These are phyloP conservation scores for Pseudonaja textilis DNA, from an alignment of 2,113 vertebrate species.

Conservation along the genomic window DNA sequence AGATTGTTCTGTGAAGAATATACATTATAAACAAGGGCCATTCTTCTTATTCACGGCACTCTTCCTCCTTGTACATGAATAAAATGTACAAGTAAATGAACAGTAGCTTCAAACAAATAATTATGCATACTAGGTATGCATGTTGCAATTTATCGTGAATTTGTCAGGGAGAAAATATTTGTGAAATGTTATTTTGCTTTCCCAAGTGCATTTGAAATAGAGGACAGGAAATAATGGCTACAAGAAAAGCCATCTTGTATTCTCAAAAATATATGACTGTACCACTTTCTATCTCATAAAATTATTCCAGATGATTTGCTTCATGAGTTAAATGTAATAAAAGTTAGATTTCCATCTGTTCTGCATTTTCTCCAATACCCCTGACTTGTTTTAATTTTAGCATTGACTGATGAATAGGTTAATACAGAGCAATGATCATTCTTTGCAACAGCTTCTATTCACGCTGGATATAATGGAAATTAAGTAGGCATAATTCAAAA, in stretches of 20 bases:
- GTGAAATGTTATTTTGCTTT: neutral
- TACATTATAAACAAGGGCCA: neutral
- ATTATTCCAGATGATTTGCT: constrained; percentile 12
- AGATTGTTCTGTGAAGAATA: neutral
- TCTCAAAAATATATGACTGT: neutral
- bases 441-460: neutral
- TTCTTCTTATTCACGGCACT: neutral
- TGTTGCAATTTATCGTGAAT: neutral
- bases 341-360: constrained; percentile 12
- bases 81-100: neutral
- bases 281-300: neutral
- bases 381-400: constrained; percentile 9
- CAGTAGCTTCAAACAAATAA: neutral
- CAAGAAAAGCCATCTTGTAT: neutral
- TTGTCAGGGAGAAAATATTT: neutral
- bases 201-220: neutral
- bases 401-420: neutral
- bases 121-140: neutral
- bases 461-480: neutral
- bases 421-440: neutral
- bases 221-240: neutral
- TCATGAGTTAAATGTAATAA: constrained; percentile 24
- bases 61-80: neutral
- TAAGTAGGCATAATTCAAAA: neutral
- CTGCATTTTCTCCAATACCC: neutral